Evolutionary conservation across 2,113 vertebrate genomes (phyloP), one percentile per base, ranked within the genome.

Genomic region (Labrus mixtus): DNA sequence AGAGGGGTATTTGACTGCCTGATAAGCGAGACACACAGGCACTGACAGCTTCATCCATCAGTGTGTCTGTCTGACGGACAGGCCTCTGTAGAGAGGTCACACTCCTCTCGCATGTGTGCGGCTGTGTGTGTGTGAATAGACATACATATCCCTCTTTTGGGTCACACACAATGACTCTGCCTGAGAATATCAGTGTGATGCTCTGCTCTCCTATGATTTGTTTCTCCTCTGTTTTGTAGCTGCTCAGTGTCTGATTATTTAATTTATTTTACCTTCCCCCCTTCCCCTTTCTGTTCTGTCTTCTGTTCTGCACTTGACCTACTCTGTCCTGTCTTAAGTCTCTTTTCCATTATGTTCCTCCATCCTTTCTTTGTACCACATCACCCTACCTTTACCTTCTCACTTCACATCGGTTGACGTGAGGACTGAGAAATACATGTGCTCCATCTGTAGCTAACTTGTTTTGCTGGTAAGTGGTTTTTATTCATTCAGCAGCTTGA

Each of bases 1-100:
- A 77, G 59, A 78, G 78, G 73, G 73, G 46, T 72, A 68, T 81
- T 86, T 78, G 81, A 85, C 77, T 76, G 73, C 51, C 77, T 81
- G 88, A 92, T 90, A 92, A 86, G 84, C 70, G 80, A 88, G 82
- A 89, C 76, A 86, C 85, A 83, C 76, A 82, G 59, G 68, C 81
- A 69, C 63, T 90, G 93, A 92, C 89, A 89, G 83, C 90, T 93
- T 92, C 87, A 93, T 93, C 91, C 85, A 91, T 92, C 91, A 91
- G 75, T 62, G 29, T 82, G 83, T 87, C 67, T 73, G 66, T 79
- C 65, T 86, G 87, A 91, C 39, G 58, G 91, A 90, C 83, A 88
- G 76, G 77, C 76, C 86, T 91, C 83, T 78, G 53, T 19, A 33
- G 84, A 76, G 84, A 88, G 87, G 87, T 89, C 86, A 87, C 55